These are phyloP conservation scores for Bombus superbus DNA, from an alignment of 1,140 invertebrate species.

Conservation along the genomic window DNA sequence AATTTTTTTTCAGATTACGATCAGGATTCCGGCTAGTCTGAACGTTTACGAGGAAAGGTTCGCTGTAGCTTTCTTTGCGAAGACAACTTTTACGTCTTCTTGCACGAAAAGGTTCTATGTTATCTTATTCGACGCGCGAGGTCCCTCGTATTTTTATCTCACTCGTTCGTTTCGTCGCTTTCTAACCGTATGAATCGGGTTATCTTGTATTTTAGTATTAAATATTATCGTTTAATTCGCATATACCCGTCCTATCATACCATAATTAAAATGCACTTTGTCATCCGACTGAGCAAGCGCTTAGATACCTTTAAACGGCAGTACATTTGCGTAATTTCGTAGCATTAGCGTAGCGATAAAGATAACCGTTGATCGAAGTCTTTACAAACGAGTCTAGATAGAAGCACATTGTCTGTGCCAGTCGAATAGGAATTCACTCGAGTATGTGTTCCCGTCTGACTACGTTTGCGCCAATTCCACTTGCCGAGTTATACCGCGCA, in stretches of 20 bases:
- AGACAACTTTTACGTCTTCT: not conserved
- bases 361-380: too few relatives aligned
- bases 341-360: not conserved
- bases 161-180: not conserved
- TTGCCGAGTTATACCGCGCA: not conserved
- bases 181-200: too few relatives aligned
- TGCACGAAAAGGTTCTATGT: not conserved
- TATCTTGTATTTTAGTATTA: too few relatives aligned
- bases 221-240: too few relatives aligned
- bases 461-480: not conserved
- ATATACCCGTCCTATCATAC: too few relatives aligned
- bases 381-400: too few relatives aligned
- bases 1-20: conserved; percentile 20
- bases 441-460: too few relatives aligned
- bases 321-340: not conserved
- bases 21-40: not conserved
- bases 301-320: not conserved
- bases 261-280: too few relatives aligned
- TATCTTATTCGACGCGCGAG: not conserved
- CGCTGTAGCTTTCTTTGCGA: not conserved
- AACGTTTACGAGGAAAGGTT: not conserved
- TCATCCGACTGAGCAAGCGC: too few relatives aligned
- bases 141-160: not conserved
- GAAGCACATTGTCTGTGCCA: too few relatives aligned
- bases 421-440: too few relatives aligned